phyloP scores from a whole-genome alignment of 2,113 vertebrate species.

The Nematolebias whitei region DNA sequence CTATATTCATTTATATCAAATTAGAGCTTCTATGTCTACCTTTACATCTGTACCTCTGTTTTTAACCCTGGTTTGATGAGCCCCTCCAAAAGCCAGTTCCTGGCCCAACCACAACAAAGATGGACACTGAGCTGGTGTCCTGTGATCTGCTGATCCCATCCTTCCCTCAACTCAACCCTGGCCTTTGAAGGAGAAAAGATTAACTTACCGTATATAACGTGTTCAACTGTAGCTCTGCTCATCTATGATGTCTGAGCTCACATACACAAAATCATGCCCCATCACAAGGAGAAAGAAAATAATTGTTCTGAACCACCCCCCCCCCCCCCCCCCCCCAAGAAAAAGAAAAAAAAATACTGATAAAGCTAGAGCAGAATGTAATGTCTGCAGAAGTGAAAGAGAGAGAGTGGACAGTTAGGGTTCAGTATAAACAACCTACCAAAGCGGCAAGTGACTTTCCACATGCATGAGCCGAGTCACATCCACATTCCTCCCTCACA shows the following conservation, averaged over 20 bases:
- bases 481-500: slow-evolving; percentile 34
- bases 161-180: slow-evolving; percentile 13
- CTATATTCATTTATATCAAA: no score
- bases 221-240: neutral
- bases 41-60: no score
- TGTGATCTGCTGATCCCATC: slow-evolving; percentile 29
- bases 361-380: no score
- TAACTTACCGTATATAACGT: slow-evolving; percentile 15
- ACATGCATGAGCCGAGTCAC: neutral
- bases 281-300: neutral
- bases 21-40: no score
- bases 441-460: neutral
- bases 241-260: neutral
- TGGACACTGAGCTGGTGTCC: slow-evolving; percentile 9
- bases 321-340: no score
- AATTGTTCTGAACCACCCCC: no score
- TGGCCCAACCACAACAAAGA: slow-evolving; percentile 51
- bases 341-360: no score
- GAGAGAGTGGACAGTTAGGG: no score
- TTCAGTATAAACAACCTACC: no score
- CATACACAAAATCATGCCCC: neutral
- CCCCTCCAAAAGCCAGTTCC: slow-evolving; percentile 10
- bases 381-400: no score
- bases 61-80: neutral
- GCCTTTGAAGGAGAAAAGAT: slow-evolving; percentile 56